A percentile compares a stretch with the other conserved stretches of the same genome.
These are phyloP conservation scores for Thalpophila matura DNA, from an alignment of 2,888 invertebrate species.

Conservation along the genomic window DNA sequence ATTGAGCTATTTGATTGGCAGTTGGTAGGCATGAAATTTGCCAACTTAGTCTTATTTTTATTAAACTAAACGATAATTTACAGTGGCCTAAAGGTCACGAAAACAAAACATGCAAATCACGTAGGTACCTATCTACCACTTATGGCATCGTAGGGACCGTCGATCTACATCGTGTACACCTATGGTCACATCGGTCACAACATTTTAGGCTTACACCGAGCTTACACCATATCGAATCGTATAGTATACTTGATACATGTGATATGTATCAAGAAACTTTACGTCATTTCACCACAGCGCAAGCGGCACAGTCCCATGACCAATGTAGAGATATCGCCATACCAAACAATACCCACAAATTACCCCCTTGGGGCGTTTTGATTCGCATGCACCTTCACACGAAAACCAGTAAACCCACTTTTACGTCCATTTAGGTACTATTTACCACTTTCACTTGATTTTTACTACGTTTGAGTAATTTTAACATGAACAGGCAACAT, in stretches of 20 bases:
- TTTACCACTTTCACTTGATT: conserved; percentile 75
- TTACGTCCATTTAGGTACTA: conserved; percentile 71
- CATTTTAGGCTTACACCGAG: conserved; percentile 12
- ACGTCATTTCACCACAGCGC: conserved; percentile 25
- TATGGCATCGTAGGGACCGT: too few relatives aligned
- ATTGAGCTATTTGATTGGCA: conserved; percentile 34
- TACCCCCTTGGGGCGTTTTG: conserved; percentile 72
- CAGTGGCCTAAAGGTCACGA: too few relatives aligned
- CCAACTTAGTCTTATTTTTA: too few relatives aligned
- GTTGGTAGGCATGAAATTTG: conserved; percentile 24
- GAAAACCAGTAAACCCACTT: conserved; percentile 70
- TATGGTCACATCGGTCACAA: background rate
- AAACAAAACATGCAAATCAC: too few relatives aligned
- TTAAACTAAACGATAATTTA: too few relatives aligned
- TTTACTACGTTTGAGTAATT: conserved; percentile 44
- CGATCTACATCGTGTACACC: too few relatives aligned
- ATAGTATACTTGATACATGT: background rate
- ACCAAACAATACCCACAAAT: conserved; percentile 81
- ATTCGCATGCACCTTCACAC: conserved; percentile 62
- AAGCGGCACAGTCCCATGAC: conserved; percentile 65
- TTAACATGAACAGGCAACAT: conserved; percentile 33
- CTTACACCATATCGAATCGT: conserved; percentile 23
- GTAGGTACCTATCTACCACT: too few relatives aligned
- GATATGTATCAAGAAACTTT: conserved; percentile 17
- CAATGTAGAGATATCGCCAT: conserved; percentile 74